phyloP scores from a whole-genome alignment of 2,113 vertebrate species.

The Solea solea region DNA sequence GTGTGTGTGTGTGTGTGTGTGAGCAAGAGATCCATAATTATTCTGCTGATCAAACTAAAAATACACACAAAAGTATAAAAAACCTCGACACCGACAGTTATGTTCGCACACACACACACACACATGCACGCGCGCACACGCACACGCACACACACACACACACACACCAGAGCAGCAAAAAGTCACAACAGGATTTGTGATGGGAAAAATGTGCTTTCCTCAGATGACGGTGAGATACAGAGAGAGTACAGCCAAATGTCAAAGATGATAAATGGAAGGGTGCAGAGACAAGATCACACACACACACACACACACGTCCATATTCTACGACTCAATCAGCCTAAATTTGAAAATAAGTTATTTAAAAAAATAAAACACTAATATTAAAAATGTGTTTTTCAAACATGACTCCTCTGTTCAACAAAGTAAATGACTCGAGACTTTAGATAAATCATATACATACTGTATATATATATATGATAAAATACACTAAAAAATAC shows the following conservation, averaged over 20 bases:
- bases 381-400: background rate
- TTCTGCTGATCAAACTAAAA: slow-evolving; percentile 47
- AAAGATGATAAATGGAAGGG: slow-evolving; percentile 83
- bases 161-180: slow-evolving; percentile 60
- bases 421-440: too few species aligned
- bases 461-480: too few species aligned
- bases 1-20: slow-evolving; percentile 25
- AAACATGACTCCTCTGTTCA: background rate
- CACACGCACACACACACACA: background rate
- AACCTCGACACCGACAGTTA: background rate
- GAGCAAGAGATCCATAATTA: slow-evolving; percentile 64
- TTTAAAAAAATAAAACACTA: too few species aligned
- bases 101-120: slow-evolving; percentile 57
- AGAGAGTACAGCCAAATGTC: slow-evolving; percentile 83
- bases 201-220: slow-evolving; percentile 85
- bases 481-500: too few species aligned
- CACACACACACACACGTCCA: slow-evolving; percentile 38
- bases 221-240: slow-evolving; percentile 83
- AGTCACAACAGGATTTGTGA: slow-evolving; percentile 83
- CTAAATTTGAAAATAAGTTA: too few species aligned
- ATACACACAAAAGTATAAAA: slow-evolving; percentile 1
- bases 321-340: slow-evolving; percentile 29
- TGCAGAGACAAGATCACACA: slow-evolving; percentile 73
- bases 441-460: too few species aligned
- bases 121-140: background rate